Base-by-base conservation (phyloP, 2,888 invertebrate species). In the Thymelicus acteon region DNA sequence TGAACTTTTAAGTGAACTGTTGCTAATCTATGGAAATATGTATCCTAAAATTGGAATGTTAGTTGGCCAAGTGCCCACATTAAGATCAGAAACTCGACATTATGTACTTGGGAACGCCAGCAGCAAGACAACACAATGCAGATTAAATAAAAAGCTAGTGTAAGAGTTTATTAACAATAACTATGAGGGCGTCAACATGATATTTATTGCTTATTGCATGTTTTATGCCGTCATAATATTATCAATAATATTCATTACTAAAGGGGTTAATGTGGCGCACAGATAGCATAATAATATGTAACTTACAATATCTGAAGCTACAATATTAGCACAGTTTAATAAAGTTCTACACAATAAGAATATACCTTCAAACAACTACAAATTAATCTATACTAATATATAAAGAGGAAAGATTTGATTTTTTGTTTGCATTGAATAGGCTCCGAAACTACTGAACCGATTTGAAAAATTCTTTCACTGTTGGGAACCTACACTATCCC, bases 51-150 rank as follows among this genome's bases (percentile, higher is more conserved):
- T 84, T 84, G 86, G 78, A 73, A 75, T 73, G 71, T 67, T 73
- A 77, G 73, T 85, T 88, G 89, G 89, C 88, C 76, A 75, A 72
- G 68, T 76, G 86, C 88, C 88, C 89, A 87, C 70, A 67, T 80
- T 79, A 78, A 82, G 78, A 77, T 67, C 58, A 77, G 78, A 77
- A 75, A 72, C 57, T 60, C 71, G 61, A 60, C 40, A 19, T 47
- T 54, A 7, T 44, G 2, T 24, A 62, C 37, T 39, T 40, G 19
- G 40, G 31, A 44, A 54, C 7, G 48, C 19, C 54, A 10, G 10
- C 47, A 10, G 6, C 40, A 54, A 52, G 8, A 49, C 44, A 54
- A 40, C 15, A 61, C 54, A 61, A 54, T 44, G 44, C 40, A 54
- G 12, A 52, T 39, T 15, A 39, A 40, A 61, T 57, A 48, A 67